A percentile compares a stretch with the other conserved stretches of the same genome.
These are phyloP conservation scores for Drosophila virilis DNA, from an alignment of 1,140 invertebrate genomes.

Conservation along the genomic window DNA sequence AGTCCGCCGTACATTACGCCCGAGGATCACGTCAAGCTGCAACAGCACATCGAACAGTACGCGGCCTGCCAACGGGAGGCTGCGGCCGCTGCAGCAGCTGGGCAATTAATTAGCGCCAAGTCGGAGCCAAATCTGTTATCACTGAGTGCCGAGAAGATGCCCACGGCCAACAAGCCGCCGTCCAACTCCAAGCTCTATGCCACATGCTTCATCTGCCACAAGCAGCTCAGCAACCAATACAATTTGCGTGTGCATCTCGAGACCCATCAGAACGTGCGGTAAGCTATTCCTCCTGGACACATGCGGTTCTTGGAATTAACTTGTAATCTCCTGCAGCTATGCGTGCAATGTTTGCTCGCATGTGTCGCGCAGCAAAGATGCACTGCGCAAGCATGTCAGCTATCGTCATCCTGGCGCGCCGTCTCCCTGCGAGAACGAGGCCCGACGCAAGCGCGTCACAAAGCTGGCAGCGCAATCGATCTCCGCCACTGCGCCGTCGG, in stretches of 20 bases:
- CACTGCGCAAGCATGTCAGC: conserved; percentile 93
- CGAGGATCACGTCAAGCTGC: conserved; percentile 77
- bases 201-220: conserved; percentile 94
- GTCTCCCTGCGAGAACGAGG: conserved; percentile 80
- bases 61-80: conserved; percentile 66
- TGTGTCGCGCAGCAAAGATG: conserved; percentile 93
- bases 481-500: conserved; percentile 34
- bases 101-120: conserved; percentile 63
- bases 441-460: conserved; percentile 73
- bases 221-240: conserved; percentile 95
- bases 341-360: conserved; percentile 93
- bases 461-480: conserved; percentile 51
- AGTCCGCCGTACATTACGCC: conserved; percentile 68
- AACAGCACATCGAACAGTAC: conserved; percentile 79
- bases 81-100: conserved; percentile 59
- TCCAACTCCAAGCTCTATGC: conserved; percentile 85
- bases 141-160: conserved; percentile 55
- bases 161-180: conserved; percentile 68
- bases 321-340: conserved; percentile 80
- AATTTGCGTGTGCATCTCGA: conserved; percentile 95
- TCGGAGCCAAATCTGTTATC: conserved; percentile 71
- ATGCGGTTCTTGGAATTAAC: background rate
- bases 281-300: conserved; percentile 44
- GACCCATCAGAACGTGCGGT: conserved; percentile 92
- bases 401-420: conserved; percentile 90